Base-by-base conservation (phyloP, 2,797 vertebrate species). In the Monodelphis domestica region DNA sequence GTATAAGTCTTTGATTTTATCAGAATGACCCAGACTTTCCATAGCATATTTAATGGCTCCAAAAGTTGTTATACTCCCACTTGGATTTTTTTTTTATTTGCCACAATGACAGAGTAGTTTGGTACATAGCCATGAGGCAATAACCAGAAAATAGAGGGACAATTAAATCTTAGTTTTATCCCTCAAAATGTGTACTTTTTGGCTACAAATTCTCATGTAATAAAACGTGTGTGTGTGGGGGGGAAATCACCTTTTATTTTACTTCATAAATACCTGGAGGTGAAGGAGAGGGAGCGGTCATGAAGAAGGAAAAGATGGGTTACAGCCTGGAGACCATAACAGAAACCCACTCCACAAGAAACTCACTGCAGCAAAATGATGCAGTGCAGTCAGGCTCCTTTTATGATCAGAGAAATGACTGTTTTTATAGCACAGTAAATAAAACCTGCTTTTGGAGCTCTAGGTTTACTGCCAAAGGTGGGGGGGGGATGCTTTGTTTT, bases 351-450 rank as follows among this genome's bases (percentile, higher is more conserved):
- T 97, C 92, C 87, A 92, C 95, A 94, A 89, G 70, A 98, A 94
- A 97, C 95, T 97, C 89, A 54, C 96, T 96, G 96, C 96, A 97
- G 96, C 97, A 97, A 98, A 98, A 98, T 33, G 92, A 98, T 95
- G 93, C 95, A 95, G 97, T 93, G 95, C 93, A 96, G 97, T 97
- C 96, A 95, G 98, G 96, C 94, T 97, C 89, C 93, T 98, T 98
- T 98, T 98, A 98, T 98, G 98, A 97, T 97, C 97, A 97, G 97
- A 98, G 97, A 98, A 98, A 98, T 97, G 51, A 96, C 97, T 98
- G 97, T 33, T 98, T 98, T 98, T 98, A 98, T 96, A 95, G 97
- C 95, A 53, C 95, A 97, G 97, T 98, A 98, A 98, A 98, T 98
- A 98, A 98, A 98, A 97, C 97, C 97, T 98, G 94, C 96, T 97